Percentiles rank a stretch among this genome's conserved stretches.
These are phyloP conservation scores for Epinotia nisella DNA, from an alignment of 2,888 invertebrate genomes.

Conservation along the genomic window DNA sequence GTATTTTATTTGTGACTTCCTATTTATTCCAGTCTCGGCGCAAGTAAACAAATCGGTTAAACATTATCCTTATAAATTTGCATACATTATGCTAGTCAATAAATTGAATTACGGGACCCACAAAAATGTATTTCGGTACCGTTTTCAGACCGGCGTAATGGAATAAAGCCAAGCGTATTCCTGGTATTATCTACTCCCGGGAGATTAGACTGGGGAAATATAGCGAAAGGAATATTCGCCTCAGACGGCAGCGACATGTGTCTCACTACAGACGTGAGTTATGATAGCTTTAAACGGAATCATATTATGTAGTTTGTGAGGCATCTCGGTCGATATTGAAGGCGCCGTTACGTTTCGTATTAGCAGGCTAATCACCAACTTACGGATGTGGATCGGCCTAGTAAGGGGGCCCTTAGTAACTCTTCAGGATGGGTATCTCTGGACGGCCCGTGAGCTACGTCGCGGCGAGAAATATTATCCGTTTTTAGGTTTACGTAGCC, in stretches of 20 bases:
- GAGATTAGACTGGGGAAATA: constrained; percentile 13
- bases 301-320: background rate
- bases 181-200: constrained; percentile 28
- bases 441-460: too few species aligned
- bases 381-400: too few species aligned
- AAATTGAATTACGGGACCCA: constrained; percentile 30
- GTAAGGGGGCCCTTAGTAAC: too few species aligned
- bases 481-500: too few species aligned
- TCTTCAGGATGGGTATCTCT: too few species aligned
- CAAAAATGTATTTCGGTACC: constrained; percentile 30
- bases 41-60: constrained; percentile 27
- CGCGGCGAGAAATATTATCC: too few species aligned
- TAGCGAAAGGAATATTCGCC: constrained; percentile 9
- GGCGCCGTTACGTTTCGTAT: background rate
- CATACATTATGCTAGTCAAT: constrained; percentile 26
- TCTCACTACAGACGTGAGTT: background rate
- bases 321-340: background rate
- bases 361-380: too few species aligned
- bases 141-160: constrained; percentile 35
- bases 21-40: background rate
- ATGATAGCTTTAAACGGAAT: background rate
- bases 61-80: constrained; percentile 27
- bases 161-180: constrained; percentile 30
- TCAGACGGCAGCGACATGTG: constrained; percentile 12
- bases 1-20: background rate